These are phyloP conservation scores for Eleginops maclovinus DNA, from an alignment of 2,113 vertebrate species.

Conservation along the genomic window DNA sequence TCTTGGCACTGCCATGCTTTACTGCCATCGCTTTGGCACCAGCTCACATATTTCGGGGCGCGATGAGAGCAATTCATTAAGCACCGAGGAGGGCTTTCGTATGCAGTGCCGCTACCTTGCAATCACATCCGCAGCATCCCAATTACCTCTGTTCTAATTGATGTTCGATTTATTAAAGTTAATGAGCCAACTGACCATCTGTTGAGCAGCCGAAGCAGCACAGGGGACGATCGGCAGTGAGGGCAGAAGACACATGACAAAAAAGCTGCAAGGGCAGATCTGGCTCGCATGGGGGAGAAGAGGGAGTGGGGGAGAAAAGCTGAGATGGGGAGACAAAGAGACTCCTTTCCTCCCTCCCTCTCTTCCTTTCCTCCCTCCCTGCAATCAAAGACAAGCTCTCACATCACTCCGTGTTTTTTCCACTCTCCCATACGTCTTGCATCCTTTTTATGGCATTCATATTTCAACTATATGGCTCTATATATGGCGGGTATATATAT, in stretches of 20 bases:
- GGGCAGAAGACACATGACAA: slow-evolving; percentile 44
- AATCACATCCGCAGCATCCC: slow-evolving; percentile 80
- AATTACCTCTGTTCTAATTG: slow-evolving; percentile 83
- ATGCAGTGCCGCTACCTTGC: slow-evolving; percentile 62
- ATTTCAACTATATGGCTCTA: slow-evolving; percentile 78
- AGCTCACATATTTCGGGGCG: not conserved
- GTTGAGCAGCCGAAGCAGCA: slow-evolving; percentile 72
- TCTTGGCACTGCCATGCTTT: slow-evolving; percentile 22
- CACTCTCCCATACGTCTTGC: slow-evolving; percentile 63
- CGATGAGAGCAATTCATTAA: slow-evolving; percentile 44
- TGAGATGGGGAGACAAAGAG: slow-evolving; percentile 53
- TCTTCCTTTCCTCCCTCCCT: slow-evolving; percentile 14
- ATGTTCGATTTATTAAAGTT: slow-evolving; percentile 83
- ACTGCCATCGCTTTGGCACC: slow-evolving; percentile 11
- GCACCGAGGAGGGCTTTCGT: slow-evolving; percentile 34
- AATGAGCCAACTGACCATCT: slow-evolving; percentile 84
- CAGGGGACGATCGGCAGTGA: slow-evolving; percentile 59
- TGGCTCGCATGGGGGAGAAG: not conserved
- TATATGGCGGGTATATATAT: slow-evolving; percentile 72
- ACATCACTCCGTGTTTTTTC: slow-evolving; percentile 47
- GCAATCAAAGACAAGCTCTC: slow-evolving; percentile 58
- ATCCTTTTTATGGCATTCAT: slow-evolving; percentile 77
- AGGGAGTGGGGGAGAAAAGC: slow-evolving; percentile 27
- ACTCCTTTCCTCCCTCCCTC: slow-evolving; percentile 2
- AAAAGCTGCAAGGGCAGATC: slow-evolving; percentile 44